Evolutionary conservation across 2,888 invertebrate species (phyloP), one percentile per base, ranked within the genome.

Genomic region (Brachylomia viminalis): DNA sequence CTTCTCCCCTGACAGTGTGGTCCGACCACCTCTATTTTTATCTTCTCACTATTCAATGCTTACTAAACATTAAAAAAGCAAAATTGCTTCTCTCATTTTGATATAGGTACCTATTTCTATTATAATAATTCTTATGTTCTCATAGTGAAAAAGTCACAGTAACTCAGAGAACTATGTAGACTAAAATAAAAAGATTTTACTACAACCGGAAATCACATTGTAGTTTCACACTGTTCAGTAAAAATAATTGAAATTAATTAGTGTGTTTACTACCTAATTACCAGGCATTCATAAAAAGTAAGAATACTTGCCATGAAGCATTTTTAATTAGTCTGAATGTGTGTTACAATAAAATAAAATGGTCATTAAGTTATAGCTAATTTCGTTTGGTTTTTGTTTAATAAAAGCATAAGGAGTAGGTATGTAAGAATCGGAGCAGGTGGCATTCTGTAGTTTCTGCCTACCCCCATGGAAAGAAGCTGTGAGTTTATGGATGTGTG

Each of bases 261-360:
- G 54, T 17, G 54, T 70, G 42, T 66, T 49, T 54, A 61, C 54
- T 69, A 58, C 33, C 67, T 66, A 62, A 79, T 73, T 80, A 62
- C 67, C 33, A 27, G 38, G 13, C n/a, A n/a, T 33, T 70, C 52
- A 70, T 62, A 72, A 74, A 71, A 77, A 58, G 47, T 8, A 72
- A 61, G 74, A 61, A 77, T 47, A 76, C 27, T 30, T 45, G 33
- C 30, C 71, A 56, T 67, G 23, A 69, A 72, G 70, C 56, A 75
- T 73, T 78, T 83, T 81, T 59, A 78, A 76, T 82, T 59, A 73
- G 47, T 52, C 54, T 69, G 58, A 65, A 66, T 74, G 59, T 62
- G 15, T 70, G 45, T 61, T 77, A 54, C 33, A 56, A 49, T 71
- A 27, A 67, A 56, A 68, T 68, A n/a, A 58, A 68, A n/a, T 58